Evolutionary conservation across 2,797 vertebrate species (phyloP), one percentile per base, ranked within the genome.

Genomic region (Sebastes oblongus): DNA sequence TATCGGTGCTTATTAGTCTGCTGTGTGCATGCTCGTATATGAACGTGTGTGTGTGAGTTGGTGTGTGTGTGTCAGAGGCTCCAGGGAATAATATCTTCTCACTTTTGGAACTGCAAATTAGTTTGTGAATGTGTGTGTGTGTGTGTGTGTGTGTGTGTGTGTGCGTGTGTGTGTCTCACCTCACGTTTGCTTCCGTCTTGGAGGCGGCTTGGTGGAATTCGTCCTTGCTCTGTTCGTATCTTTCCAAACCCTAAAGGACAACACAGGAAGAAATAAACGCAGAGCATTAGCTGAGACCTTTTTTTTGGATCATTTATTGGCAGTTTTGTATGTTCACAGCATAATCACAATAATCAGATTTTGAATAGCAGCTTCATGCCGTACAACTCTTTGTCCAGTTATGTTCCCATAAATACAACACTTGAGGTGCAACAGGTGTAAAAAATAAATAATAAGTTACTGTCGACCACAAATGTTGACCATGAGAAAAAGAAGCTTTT

Each of bases 201-300:
- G 89, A 85, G 78, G 92, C 93, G 73, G 92, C 91, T 79, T 90
- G 69, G 66, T 94, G 91, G 83, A 95, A 95, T 52, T 94, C 72
- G 20, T 92, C 87, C 75, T 92, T 93, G 83, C 92, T 92, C 75
- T 93, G 82, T 64, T 82, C 54, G 32, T 91, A 94, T 77, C 85
- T 78, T 73, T 94, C 92, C 71, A 64, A 69, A 84, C 94, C 94
- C 94, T 95, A 27, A 65, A 80, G 4, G 11, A 79, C 32, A 67
- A 82, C 16, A 88, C 27, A 70, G 9, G 14, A 34, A 29, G 55
- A 87, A 46, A 84, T 11, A 75, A 54, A 80, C 12, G 76, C 3
- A 32, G 54, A 78, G 8, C 8, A 66, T 75, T 52, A 76, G 39
- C 18, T 20, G 13, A 42, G n/a, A 50, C 9, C 14, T 59, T 4